A percentile compares a stretch with the other conserved stretches of the same genome.
Conservation (phyloP, 2,797 vertebrate species). For the Syndactyla subalaris region DNA sequence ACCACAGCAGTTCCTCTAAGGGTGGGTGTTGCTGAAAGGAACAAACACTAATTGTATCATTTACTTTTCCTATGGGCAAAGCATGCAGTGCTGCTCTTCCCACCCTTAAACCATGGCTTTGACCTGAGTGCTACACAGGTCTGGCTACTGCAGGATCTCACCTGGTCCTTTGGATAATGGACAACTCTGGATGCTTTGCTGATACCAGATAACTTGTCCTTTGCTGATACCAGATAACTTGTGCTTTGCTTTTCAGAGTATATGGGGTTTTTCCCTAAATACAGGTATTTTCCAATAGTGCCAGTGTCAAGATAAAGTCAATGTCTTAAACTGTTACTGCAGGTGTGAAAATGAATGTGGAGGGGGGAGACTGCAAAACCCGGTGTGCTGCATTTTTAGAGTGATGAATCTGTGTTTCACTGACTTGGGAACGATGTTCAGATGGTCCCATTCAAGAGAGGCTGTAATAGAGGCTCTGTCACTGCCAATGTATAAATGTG, state of each 20-base stretch:
- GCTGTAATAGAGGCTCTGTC: neutral
- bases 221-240: neutral
- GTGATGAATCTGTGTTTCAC: neutral
- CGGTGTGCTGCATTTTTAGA: neutral
- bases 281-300: neutral
- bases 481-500: neutral
- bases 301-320: neutral
- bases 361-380: neutral
- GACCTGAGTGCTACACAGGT: neutral
- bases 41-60: neutral
- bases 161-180: neutral
- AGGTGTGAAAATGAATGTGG: neutral
- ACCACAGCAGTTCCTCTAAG: neutral
- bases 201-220: neutral
- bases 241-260: neutral
- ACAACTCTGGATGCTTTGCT: neutral
- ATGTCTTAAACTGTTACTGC: neutral
- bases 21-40: neutral
- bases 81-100: neutral
- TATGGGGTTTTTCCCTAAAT: fast-evolving
- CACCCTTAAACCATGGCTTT: fast-evolving
- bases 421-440: neutral
- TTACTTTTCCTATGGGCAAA: neutral
- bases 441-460: neutral
- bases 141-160: neutral